Evolutionary conservation across 2,797 vertebrate genomes (phyloP).

Genomic region (Chelmon rostratus): DNA sequence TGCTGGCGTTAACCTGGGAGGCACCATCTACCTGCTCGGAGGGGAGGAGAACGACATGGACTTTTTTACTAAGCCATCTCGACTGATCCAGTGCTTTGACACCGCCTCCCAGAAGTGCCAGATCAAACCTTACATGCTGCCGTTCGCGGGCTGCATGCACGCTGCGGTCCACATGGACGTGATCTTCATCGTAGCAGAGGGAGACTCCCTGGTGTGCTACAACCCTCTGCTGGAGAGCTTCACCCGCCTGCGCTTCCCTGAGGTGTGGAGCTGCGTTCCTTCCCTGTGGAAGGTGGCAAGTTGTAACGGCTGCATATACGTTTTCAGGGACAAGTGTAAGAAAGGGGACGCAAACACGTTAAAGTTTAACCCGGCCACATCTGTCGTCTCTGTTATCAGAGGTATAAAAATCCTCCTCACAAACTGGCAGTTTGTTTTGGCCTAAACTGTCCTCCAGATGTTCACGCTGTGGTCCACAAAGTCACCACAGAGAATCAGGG

Average conservation of each 20-base stretch:
- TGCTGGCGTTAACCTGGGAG: conserved; percentile 95
- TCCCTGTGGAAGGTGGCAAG: conserved; percentile 99
- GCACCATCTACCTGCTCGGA: conserved; percentile 96
- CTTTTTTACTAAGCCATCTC: conserved; percentile 98
- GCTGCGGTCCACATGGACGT: conserved; percentile 97
- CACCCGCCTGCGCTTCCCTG: conserved; percentile 95
- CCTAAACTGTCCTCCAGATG: conserved; percentile 78
- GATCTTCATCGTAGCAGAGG: conserved; percentile 97
- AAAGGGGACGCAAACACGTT: conserved; percentile 97
- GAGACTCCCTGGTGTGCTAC: conserved; percentile 96
- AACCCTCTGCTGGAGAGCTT: conserved; percentile 98
- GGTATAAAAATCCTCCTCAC: conserved; percentile 97
- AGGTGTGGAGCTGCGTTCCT: conserved; percentile 96
- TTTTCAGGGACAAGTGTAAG: conserved; percentile 97
- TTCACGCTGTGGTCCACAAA: conserved; percentile 19
- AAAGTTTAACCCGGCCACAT: conserved; percentile 98
- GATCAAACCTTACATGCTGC: conserved; percentile 95
- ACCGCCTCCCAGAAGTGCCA: conserved; percentile 93
- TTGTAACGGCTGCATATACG: conserved; percentile 98
- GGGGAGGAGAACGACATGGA: conserved; percentile 99
- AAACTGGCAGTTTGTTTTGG: conserved; percentile 98
- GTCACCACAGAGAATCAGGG: conserved; percentile 48
- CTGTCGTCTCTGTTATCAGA: conserved; percentile 94
- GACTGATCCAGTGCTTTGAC: conserved; percentile 98
- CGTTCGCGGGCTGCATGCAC: conserved; percentile 97